Conservation (phyloP, 2,113 vertebrate genomes). For the Catharus fuscescens region DNA sequence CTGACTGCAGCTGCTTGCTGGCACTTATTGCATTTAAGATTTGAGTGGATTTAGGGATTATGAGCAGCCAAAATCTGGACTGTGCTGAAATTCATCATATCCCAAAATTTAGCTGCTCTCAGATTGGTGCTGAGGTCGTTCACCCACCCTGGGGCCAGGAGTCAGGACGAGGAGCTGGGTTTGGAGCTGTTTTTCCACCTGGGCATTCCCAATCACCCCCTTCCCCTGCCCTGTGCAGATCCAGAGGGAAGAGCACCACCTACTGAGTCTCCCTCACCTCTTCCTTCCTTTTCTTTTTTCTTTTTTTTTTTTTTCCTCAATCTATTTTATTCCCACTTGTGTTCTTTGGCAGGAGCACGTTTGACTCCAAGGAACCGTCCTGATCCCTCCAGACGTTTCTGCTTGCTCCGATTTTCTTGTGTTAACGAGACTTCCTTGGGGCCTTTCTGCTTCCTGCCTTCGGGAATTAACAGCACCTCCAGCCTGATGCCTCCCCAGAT, state of each 20-base stretch:
- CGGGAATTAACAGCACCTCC: background rate
- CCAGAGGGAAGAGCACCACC: conserved; percentile 60
- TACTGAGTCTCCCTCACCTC: conserved; percentile 29
- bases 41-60: background rate
- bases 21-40: background rate
- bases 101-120: background rate
- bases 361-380: background rate
- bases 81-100: background rate
- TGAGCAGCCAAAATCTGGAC: background rate
- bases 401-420: background rate
- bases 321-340: background rate
- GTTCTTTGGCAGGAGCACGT: background rate
- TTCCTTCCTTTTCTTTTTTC: background rate
- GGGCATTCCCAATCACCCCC: background rate
- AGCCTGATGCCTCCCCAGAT: background rate
- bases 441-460: background rate
- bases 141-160: fast-evolving
- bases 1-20: background rate
- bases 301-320: too few species aligned
- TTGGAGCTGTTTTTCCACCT: background rate
- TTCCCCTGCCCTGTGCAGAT: background rate
- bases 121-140: background rate
- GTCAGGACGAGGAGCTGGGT: background rate
- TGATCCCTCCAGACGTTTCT: background rate
- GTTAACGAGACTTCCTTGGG: background rate